phyloP scores from a whole-genome alignment of 2,888 invertebrate genomes.

The Chouioia cunea region DNA sequence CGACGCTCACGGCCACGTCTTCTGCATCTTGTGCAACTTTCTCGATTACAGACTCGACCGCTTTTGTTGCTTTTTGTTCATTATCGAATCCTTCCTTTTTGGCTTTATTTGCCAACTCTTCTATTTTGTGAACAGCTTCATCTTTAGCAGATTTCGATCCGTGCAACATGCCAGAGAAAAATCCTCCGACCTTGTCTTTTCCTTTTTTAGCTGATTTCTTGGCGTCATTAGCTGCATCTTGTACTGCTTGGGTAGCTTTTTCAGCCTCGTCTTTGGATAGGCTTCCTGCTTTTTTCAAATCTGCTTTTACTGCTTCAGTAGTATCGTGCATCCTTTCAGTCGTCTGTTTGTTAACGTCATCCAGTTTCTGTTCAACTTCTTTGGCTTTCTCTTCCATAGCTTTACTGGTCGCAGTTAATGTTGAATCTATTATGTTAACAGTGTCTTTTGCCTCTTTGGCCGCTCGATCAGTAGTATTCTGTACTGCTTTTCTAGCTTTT shows the following conservation, averaged over 20 bases:
- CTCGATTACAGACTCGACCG: too few species aligned
- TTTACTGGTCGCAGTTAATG: too few species aligned
- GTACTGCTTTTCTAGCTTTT: constrained; percentile 35
- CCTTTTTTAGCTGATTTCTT: constrained; percentile 42
- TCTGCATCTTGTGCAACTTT: constrained; percentile 10
- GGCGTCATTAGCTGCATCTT: constrained; percentile 40
- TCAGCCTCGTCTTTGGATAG: background rate
- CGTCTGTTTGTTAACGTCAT: too few species aligned
- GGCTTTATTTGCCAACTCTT: constrained; percentile 43
- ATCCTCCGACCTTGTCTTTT: constrained; percentile 50
- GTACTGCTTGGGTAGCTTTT: constrained; percentile 34
- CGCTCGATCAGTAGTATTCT: constrained; percentile 69
- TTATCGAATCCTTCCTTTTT: background rate
- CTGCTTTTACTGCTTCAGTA: too few species aligned
- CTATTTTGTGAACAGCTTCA: constrained; percentile 50
- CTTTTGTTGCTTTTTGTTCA: too few species aligned
- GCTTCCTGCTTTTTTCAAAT: too few species aligned
- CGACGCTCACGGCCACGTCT: constrained; percentile 5
- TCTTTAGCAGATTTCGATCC: constrained; percentile 69
- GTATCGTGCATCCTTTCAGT: too few species aligned
- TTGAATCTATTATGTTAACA: constrained; percentile 39
- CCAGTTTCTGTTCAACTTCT: too few species aligned
- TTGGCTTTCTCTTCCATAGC: constrained; percentile 28
- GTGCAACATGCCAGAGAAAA: constrained; percentile 40
- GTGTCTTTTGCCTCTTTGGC: constrained; percentile 67